Base-by-base conservation (phyloP, 2,113 vertebrate species). In the Podiceps cristatus region DNA sequence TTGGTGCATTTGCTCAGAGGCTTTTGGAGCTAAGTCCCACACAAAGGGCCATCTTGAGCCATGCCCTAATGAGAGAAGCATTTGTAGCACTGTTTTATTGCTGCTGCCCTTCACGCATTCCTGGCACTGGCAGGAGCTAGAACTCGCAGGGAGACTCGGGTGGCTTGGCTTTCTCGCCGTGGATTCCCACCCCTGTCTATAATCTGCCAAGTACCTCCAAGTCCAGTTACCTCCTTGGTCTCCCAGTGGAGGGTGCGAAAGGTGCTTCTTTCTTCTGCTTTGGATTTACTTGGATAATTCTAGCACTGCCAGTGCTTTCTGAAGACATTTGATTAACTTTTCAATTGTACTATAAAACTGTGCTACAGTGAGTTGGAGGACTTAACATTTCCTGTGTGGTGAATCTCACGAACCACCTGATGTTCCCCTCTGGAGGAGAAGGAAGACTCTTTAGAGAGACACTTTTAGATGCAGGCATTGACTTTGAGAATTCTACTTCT, bases 231-330 rank as follows among this genome's bases (percentile, higher is more conserved):
- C 96, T 96, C 96, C 84, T 53, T 47, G 67, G 72, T 67, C 35
- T 84, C 95, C 78, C 83, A 3, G 18, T 20, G 88, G 94, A 91
- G 80, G 80, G 50, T 63, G 8, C 64, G 78, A 93, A 97, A 93
- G 97, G 96, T 96, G 93, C 94, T 96, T 87, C 91, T 97, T 90
- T 93, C 96, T 87, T 88, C 96, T 94, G 93, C 89, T 91, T 79
- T 75, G 78, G 78, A 85, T 91, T 92, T 82, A 82, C 88, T 71
- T 86, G 95, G 96, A 28, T 94, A n/a, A 93, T 97, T 93, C 93
- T 42, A 88, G 94, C 77, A 77, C 84, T 96, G 94, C 86, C 94
- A 89, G 93, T 88, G 95, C 90, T 93, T 73, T 87, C 83, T 76
- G 79, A 91, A 88, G 89, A 88, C 49, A 11, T 94, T 81, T 91